Conservation (phyloP, 2,888 invertebrate species). For the Notodonta ziczac region DNA sequence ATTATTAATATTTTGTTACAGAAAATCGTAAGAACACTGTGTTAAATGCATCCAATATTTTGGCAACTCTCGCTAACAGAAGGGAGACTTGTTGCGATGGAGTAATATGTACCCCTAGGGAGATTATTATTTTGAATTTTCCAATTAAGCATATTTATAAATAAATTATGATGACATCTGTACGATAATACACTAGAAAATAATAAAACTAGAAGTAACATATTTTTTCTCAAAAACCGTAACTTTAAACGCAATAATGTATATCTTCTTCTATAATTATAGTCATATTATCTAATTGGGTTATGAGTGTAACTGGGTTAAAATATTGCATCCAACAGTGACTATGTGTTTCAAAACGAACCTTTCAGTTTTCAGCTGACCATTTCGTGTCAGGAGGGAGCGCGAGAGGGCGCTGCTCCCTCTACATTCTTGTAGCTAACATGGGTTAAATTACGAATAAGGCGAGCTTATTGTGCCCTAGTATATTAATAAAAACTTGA, state of each 20-base stretch:
- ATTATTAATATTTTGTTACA: no score
- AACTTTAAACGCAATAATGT: no score
- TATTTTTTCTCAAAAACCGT: no score
- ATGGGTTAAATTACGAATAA: no score
- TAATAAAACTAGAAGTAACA: neutral
- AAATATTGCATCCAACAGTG: conserved; percentile 24
- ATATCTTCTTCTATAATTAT: neutral
- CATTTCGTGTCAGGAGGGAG: conserved; percentile 42
- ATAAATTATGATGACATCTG: neutral
- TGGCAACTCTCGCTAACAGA: neutral
- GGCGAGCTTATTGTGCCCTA: no score
- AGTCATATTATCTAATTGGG: neutral
- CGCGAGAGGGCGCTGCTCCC: conserved; percentile 57
- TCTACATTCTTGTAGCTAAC: neutral
- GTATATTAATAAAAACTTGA: no score
- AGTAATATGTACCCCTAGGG: neutral
- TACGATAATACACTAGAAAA: neutral
- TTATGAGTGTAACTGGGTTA: conserved; percentile 1
- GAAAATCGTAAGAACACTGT: no score
- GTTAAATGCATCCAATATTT: neutral
- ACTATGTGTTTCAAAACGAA: conserved; percentile 36
- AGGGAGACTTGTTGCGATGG: neutral
- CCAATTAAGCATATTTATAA: neutral
- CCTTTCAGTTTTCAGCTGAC: conserved; percentile 60
- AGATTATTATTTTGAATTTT: neutral